Evolutionary conservation across 2,113 vertebrate genomes (phyloP), one percentile per base, ranked within the genome.

Genomic region (Pelodiscus sinensis): DNA sequence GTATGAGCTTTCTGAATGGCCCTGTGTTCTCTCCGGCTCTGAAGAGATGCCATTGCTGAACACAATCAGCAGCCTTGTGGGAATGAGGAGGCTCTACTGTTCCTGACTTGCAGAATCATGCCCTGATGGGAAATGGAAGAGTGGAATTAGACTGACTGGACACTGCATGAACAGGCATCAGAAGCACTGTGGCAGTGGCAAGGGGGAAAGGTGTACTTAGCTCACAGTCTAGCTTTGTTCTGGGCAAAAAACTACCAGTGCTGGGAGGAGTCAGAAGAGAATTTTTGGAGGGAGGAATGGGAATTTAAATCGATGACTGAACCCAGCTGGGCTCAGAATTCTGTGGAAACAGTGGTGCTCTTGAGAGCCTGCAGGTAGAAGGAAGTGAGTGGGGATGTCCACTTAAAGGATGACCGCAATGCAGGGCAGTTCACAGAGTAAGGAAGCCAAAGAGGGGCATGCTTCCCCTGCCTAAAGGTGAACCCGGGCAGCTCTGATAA

Each of bases 11-110:
- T 97, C 88, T 96, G 97, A 98, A 97, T 93, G 94, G 94, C 97
- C 95, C 95, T 97, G 95, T 98, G 97, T 98, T 97, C 97, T 97
- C 96, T 80, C 96, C 96, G 92, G 95, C 97, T 95, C 95, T 27
- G 93, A 96, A 94, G 94, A 97, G 97, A 97, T 88, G 95, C 97
- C 94, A 96, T 92, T 94, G 51, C 90, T 94, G 96, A 96, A 97
- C 96, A 97, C 89, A 96, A 96, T 97, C 92, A 65, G 94, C 92
- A 94, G 97, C 96, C 96, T 91, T 95, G 95, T 3, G 13, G 95
- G 97, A 97, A 97, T 96, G 94, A 87, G 90, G 96, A 96, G 93
- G 94, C 19, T 8, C 77, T 92, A 90, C 94, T 22, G 12, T 94
- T 90, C 79, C 89, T 0, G 10, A 94, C 38, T 71, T 38, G 85